Evolutionary conservation across 2,113 vertebrate genomes (phyloP).

Genomic region (Sebastes schlegelii): DNA sequence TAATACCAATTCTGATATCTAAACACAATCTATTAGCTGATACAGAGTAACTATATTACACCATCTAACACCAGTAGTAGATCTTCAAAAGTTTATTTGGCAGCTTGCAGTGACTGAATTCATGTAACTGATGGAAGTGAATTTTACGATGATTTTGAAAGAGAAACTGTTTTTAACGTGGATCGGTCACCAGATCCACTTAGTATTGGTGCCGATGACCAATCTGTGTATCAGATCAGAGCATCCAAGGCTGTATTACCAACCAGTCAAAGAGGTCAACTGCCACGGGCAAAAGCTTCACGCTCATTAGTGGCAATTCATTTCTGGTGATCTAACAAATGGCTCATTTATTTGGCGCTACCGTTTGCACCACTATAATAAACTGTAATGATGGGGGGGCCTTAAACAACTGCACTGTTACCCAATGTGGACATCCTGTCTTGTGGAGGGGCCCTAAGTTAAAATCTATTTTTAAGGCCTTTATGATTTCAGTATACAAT

Average conservation of each 20-base stretch:
- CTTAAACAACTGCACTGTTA: background rate
- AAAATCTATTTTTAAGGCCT: background rate
- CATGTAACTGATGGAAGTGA: background rate
- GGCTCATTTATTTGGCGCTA: background rate
- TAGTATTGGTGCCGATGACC: background rate
- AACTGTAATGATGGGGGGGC: background rate
- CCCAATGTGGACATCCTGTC: background rate
- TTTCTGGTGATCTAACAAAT: background rate
- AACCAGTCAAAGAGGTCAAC: background rate
- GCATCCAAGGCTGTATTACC: background rate
- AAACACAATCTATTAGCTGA: background rate
- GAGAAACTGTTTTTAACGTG: background rate
- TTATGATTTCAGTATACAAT: background rate
- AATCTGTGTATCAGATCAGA: background rate
- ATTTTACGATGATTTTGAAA: background rate
- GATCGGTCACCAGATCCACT: background rate
- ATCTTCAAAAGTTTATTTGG: background rate
- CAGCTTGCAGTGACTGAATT: background rate
- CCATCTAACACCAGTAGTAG: background rate
- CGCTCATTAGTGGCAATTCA: background rate
- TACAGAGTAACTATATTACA: background rate
- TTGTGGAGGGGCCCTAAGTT: background rate
- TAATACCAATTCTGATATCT: background rate
- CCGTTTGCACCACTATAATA: background rate
- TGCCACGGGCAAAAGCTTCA: background rate